Evolutionary conservation across 2,797 vertebrate species (phyloP), one percentile per base, ranked within the genome.

Genomic region (Sylvilagus floridanus): DNA sequence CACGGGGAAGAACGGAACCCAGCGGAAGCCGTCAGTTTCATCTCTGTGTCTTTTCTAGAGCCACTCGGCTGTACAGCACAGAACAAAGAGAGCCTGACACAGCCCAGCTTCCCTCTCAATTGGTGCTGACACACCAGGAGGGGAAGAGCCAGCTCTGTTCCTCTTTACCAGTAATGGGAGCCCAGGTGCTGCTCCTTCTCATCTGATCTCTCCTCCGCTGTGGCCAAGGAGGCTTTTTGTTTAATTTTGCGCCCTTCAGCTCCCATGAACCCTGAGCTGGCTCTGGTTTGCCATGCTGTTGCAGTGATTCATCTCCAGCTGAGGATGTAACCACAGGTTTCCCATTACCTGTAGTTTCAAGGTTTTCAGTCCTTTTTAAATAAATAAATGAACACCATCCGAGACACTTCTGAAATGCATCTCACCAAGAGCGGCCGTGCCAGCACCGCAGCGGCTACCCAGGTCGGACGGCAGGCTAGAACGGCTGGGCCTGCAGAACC

Each of bases 401-500:
- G 42, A 63, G 35, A 13, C 19, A 14, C 52, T 24, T 10, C 47
- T 21, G 83, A 60, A 21, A 0, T 19, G 63, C 75, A 22, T 81
- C 37, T 82, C 75, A 62, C 11, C 50, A 28, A 28, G 63, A 21
- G 21, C 1, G 9, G 22, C 4, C 37, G 7, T 0, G 8, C 68
- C 35, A 60, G 32, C 7, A 1, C 60, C 47, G n/a, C 5, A 1
- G 21, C 30, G n/a, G n/a, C n/a, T 52, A 4, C 6, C 13, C 0
- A 0, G 21, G 73, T 28, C 47, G 14, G 11, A 1, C 37, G 10
- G 12, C 1, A 19, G 32, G 4, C 35, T 32, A 35, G 13, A 57
- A 22, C 22, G 42, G 57, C 0, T 2, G 6, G 69, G 42, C 69
- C 0, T 1, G 0, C 19, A 62, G 50, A n/a, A 13, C 24, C 50